Evolutionary conservation across 2,888 invertebrate species (phyloP).

Genomic region (Oscheius onirici): DNA sequence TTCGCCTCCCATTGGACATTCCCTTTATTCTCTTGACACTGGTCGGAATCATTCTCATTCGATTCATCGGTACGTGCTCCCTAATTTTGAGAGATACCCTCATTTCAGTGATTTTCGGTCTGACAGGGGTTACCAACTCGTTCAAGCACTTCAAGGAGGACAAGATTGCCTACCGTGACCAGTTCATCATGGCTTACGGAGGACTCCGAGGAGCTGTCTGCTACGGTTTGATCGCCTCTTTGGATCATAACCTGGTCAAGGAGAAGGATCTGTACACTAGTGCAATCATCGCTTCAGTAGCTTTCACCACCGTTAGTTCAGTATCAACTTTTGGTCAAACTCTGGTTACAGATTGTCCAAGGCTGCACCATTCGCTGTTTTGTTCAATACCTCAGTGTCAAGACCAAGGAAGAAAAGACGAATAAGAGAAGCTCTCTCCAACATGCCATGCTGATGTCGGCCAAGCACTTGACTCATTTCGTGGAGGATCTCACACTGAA

Average conservation of each 20-base stretch:
- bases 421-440: slow-evolving; percentile 38
- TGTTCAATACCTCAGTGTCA: slow-evolving; percentile 91
- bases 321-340: slow-evolving; percentile 72
- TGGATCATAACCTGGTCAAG: slow-evolving; percentile 82
- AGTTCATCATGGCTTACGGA: slow-evolving; percentile 93
- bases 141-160: slow-evolving; percentile 79
- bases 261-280: slow-evolving; percentile 94
- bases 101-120: slow-evolving; percentile 37
- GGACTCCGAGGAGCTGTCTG: slow-evolving; percentile 89
- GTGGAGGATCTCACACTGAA: slow-evolving; percentile 12
- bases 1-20: slow-evolving; percentile 78
- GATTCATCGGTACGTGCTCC: slow-evolving; percentile 81
- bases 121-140: slow-evolving; percentile 85
- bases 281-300: slow-evolving; percentile 93
- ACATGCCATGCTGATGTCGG: slow-evolving; percentile 36
- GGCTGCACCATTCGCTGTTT: slow-evolving; percentile 96
- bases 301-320: slow-evolving; percentile 97
- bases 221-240: slow-evolving; percentile 78
- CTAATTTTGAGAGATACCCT: neutral
- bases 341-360: slow-evolving; percentile 71
- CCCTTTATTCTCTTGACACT: slow-evolving; percentile 87
- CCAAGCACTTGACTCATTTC: slow-evolving; percentile 8
- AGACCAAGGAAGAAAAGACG: slow-evolving; percentile 71
- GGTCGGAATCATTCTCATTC: slow-evolving; percentile 87
- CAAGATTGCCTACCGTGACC: slow-evolving; percentile 79